phyloP scores from a whole-genome alignment of 2,888 invertebrate species.

The Ennomos quercinarius region DNA sequence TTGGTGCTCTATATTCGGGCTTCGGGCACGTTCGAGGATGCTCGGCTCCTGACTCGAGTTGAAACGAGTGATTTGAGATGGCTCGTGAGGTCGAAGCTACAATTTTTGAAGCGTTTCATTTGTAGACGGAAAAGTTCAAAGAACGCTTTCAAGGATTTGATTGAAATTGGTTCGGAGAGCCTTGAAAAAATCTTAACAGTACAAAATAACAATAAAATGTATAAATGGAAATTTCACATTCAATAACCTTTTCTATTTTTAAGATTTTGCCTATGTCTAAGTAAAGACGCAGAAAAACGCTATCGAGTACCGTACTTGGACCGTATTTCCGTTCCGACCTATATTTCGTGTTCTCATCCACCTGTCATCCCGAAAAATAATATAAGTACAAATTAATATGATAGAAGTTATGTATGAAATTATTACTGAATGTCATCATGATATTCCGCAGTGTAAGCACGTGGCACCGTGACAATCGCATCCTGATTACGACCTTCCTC shows the following conservation, averaged over 20 bases:
- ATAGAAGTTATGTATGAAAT: slow-evolving; percentile 1
- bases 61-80: slow-evolving; percentile 26
- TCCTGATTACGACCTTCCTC: slow-evolving; percentile 69
- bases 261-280: too few species aligned
- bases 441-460: slow-evolving; percentile 50
- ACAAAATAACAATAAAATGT: not conserved
- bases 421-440: slow-evolving; percentile 47
- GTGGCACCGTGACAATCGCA: slow-evolving; percentile 59
- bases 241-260: too few species aligned
- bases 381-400: too few species aligned
- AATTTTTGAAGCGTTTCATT: slow-evolving; percentile 27
- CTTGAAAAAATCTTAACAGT: slow-evolving; percentile 3
- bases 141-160: slow-evolving; percentile 24
- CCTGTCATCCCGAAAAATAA: too few species aligned
- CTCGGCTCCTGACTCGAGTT: slow-evolving; percentile 25
- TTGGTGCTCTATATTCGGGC: slow-evolving; percentile 47
- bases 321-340: too few species aligned
- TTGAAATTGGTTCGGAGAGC: slow-evolving; percentile 15
- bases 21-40: slow-evolving; percentile 28
- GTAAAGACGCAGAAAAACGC: too few species aligned
- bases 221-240: too few species aligned
- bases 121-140: slow-evolving; percentile 25
- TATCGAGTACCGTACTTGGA: too few species aligned
- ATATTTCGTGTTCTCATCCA: too few species aligned
- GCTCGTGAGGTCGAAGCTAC: slow-evolving; percentile 15